Evolutionary conservation across 2,113 vertebrate genomes (phyloP).

Genomic region (Dipodomys stephensi): DNA sequence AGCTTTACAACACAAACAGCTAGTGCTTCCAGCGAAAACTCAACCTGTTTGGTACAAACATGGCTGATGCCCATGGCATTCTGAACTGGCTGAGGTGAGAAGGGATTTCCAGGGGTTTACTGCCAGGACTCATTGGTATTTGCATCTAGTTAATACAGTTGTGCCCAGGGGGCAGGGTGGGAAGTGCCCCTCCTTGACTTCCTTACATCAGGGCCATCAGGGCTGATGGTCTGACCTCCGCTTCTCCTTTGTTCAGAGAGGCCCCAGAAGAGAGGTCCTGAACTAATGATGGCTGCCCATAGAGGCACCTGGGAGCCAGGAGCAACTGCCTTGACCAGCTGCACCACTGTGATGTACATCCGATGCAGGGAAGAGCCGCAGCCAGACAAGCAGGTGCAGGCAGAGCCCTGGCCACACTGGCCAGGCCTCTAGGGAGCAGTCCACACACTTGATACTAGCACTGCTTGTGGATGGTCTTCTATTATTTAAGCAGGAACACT

Average conservation of each 20-base stretch:
- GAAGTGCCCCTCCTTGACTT: no score
- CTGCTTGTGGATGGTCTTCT: no score
- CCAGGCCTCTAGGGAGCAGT: background rate
- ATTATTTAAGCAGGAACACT: background rate
- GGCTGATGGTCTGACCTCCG: no score
- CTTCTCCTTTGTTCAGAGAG: no score
- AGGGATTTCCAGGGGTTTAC: background rate
- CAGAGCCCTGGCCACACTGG: background rate
- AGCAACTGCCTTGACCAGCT: background rate
- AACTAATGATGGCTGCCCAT: no score
- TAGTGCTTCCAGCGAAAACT: background rate
- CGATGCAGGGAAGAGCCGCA: background rate
- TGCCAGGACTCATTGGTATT: background rate
- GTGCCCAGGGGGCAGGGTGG: no score
- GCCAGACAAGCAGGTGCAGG: background rate
- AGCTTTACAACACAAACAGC: background rate
- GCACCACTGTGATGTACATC: background rate
- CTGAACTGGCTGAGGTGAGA: no score
- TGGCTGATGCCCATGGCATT: background rate
- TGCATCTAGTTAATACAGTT: no score
- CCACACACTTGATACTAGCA: fast-evolving
- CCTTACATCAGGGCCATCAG: no score
- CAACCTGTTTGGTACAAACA: background rate
- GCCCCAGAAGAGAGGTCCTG: no score
- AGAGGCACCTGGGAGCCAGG: no score